Conservation (phyloP, 2,797 vertebrate species). For the Agapornis canus region DNA sequence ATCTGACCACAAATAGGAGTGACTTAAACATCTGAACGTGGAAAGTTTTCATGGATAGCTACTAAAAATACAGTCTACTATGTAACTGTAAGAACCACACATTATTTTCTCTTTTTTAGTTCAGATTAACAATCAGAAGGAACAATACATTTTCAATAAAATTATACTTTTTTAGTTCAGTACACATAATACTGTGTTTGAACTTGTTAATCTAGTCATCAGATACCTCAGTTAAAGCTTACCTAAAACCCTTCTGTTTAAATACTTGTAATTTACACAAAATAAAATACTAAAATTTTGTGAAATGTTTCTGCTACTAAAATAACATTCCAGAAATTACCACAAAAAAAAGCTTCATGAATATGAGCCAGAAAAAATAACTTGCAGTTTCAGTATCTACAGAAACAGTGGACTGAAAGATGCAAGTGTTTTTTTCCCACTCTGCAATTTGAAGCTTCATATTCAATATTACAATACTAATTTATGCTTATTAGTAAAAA, state of each 20-base stretch:
- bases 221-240: neutral
- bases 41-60: neutral
- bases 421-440: neutral
- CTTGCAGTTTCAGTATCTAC: neutral
- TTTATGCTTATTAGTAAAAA: neutral
- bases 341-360: neutral
- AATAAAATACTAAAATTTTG: neutral
- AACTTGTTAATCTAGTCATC: neutral
- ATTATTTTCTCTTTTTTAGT: neutral
- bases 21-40: neutral
- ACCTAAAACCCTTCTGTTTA: neutral
- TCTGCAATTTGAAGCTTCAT: neutral
- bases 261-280: neutral
- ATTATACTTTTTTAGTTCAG: neutral
- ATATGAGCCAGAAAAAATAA: slow-evolving; percentile 14
- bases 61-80: neutral
- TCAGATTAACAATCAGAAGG: neutral
- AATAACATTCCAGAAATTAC: slow-evolving; percentile 45
- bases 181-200: neutral
- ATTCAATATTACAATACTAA: neutral
- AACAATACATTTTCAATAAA: neutral
- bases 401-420: neutral
- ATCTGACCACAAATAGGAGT: neutral
- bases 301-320: slow-evolving; percentile 15
- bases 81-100: neutral